Evolutionary conservation across 2,888 invertebrate species (phyloP), one percentile per base, ranked within the genome.

Genomic region (Chouioia cunea): DNA sequence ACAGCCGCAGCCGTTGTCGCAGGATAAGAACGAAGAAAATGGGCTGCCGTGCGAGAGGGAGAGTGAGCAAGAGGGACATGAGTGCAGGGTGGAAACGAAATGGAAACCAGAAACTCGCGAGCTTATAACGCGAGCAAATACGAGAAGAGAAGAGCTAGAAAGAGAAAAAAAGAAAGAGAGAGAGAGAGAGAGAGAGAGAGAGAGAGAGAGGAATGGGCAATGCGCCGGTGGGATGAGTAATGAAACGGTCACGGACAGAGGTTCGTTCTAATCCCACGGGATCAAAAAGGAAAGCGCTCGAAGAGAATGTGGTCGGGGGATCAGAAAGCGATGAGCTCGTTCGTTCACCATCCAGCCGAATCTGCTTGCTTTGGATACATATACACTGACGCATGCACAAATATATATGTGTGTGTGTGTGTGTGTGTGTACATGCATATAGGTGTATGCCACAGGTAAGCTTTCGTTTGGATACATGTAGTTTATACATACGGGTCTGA

Each of bases 241-340:
- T 79, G 78, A 81, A 80, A 80, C 76, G 76, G 78, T 77, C 77
- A 77, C 73, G 73, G 73, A 74, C 77, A 77, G 77, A 76, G 75
- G 75, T 76, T 77, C 76, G n/a, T 43, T 79, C 76, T 77, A 78
- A 78, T 79, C 77, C 73, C 75, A 64, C 46, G 68, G 73, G 75
- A 79, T 79, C 78, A 77, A 76, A 79, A 76, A 75, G 76, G 77
- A 77, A 78, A 76, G 76, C 73, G 75, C 74, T 76, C 76, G 59
- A 56, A 48, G 59, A 63, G 71, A 47, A 58, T 50, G 65, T 36
- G 65, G 27, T 8, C 36, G 10, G 36, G 36, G 36, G 36, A 36
- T 36, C 36, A 36, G 36, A 36, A 36, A 36, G 36, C 36, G 36
- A 36, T 36, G 36, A 36, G 36, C 36, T 36, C 36, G 36, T 36